Conservation (phyloP, 2,888 invertebrate species). For the Pachycephus smyrnensis region DNA sequence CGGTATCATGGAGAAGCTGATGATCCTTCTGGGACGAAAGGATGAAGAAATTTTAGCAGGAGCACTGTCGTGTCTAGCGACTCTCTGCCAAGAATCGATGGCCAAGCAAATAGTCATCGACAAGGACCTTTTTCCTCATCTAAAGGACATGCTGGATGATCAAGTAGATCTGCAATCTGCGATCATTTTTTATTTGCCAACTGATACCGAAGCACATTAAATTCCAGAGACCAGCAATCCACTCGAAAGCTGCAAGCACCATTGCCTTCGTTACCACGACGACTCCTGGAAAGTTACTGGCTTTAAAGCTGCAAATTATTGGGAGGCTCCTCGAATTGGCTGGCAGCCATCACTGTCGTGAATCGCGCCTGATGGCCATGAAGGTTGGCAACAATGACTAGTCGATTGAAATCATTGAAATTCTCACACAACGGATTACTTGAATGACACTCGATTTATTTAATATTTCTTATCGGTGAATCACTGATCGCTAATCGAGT, state of each 20-base stretch:
- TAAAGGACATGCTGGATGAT: slow-evolving; percentile 55
- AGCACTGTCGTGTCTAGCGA: slow-evolving; percentile 55
- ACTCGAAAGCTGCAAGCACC: slow-evolving; percentile 35
- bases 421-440: too few species aligned
- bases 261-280: slow-evolving; percentile 45
- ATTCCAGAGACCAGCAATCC: slow-evolving; percentile 38
- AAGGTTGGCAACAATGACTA: slow-evolving; percentile 33
- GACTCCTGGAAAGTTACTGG: slow-evolving; percentile 38
- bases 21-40: slow-evolving; percentile 49
- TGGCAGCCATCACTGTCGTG: slow-evolving; percentile 26
- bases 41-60: slow-evolving; percentile 48
- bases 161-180: slow-evolving; percentile 42
- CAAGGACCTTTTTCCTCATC: slow-evolving; percentile 50
- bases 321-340: slow-evolving; percentile 39
- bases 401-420: background rate
- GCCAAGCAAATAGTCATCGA: slow-evolving; percentile 62
- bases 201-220: background rate
- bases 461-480: too few species aligned
- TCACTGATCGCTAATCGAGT: too few species aligned
- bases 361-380: slow-evolving; percentile 36
- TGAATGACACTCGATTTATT: too few species aligned
- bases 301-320: slow-evolving; percentile 37
- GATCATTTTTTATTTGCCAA: too few species aligned
- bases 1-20: slow-evolving; percentile 59
- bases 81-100: slow-evolving; percentile 54